Evolutionary conservation across 2,797 vertebrate genomes (phyloP), one percentile per base, ranked within the genome.

Genomic region (Gephyroberyx darwinii): DNA sequence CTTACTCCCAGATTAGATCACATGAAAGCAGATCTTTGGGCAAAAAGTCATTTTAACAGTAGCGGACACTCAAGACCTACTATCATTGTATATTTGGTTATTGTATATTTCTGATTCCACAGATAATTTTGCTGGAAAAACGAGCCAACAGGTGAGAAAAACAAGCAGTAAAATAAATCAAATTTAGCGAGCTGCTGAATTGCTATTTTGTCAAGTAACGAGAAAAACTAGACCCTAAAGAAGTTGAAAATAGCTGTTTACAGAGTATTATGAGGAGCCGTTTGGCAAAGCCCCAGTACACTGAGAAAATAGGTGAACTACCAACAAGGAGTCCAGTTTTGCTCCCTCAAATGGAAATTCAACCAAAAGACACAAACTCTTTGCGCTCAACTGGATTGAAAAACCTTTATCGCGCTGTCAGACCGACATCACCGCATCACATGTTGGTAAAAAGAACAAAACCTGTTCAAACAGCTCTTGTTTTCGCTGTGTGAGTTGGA

Each of bases 401-500:
- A 69, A 48, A 22, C 6, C 17, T 8, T 35, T 35, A 35, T 35
- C 8, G 33, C 33, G 26, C 26, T 26, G 26, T 26, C 26, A 26
- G 26, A 26, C 26, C 26, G 26, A 26, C 26, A 26, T 26, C 1
- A 26, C 26, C 2, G 26, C 26, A 26, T 26, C 26, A 26, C 51
- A 14, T 51, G 33, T 26, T 17, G 19, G n/a, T 52, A 52, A 31
- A 67, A 72, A 8, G 7, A 41, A 19, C 19, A 50, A 50, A 19
- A 19, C 41, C 14, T n/a, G 16, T 48, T 55, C 39, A 74, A 65
- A 50, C 14, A 61, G 50, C 68, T 58, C 0, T 80, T 65, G 60
- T 30, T 67, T 73, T 56, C 59, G 48, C 63, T n/a, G 12, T n/a
- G 12, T 71, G 71, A 74, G 56, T 76, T 88, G 84, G 71, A 77